phyloP scores from a whole-genome alignment of 1,140 invertebrate genomes.

The Heliothis virescens region DNA sequence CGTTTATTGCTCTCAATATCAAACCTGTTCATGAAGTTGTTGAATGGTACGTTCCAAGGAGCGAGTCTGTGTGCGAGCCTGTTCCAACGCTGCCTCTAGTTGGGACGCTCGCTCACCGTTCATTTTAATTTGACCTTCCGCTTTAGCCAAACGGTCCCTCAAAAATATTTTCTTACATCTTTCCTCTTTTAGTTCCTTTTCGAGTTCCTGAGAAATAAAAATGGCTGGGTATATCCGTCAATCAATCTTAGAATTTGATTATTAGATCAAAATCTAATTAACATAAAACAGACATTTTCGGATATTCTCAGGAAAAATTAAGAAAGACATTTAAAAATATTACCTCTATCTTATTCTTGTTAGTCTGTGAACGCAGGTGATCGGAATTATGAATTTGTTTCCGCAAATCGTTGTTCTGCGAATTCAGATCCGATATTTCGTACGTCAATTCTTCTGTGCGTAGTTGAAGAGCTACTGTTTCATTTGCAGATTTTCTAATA shows the following conservation, averaged over 20 bases:
- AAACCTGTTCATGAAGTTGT: slow-evolving; percentile 71
- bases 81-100: slow-evolving; percentile 69
- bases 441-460: slow-evolving; percentile 67
- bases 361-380: slow-evolving; percentile 58
- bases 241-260: not conserved
- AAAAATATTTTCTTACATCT: slow-evolving; percentile 61
- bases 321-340: not conserved
- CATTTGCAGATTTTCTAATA: slow-evolving; percentile 70
- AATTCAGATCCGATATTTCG: slow-evolving; percentile 67
- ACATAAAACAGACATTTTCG: not conserved
- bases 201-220: slow-evolving; percentile 64
- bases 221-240: not conserved
- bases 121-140: slow-evolving; percentile 71
- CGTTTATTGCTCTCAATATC: not conserved
- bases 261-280: no score
- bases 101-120: slow-evolving; percentile 60
- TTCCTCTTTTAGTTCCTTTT: slow-evolving; percentile 74
- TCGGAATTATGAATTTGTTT: slow-evolving; percentile 70
- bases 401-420: slow-evolving; percentile 67
- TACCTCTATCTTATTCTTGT: slow-evolving; percentile 70
- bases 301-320: not conserved
- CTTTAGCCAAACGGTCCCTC: slow-evolving; percentile 59
- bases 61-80: slow-evolving; percentile 60
- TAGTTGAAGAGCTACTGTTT: slow-evolving; percentile 66
- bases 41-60: slow-evolving; percentile 67